Base-by-base conservation (phyloP, 2,888 invertebrate genomes). In the Papilio demoleus region DNA sequence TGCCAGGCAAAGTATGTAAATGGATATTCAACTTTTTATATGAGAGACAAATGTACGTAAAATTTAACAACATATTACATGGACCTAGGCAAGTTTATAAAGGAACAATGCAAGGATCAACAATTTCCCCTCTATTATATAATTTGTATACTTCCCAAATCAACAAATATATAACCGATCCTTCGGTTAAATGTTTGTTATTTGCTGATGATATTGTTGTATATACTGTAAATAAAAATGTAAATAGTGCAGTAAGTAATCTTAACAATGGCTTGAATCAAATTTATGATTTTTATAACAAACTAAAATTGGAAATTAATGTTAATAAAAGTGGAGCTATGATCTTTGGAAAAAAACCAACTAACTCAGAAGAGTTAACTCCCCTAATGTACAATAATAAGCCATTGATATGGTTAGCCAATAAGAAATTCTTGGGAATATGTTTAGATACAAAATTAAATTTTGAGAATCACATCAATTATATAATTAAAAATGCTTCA, bases 1-100 rank as follows among this genome's bases (percentile, higher is more conserved):
- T 66, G 17, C 66, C 66, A 27, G 59, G 45, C 34, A 59, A 59
- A 27, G 12, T 42, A 1, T 66, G 45, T 36, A 47, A 34, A 66
- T 66, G 66, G 66, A 36, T 34, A 27, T 66, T 50, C 9, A 36
- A 60, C 11, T 66, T 66, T n/a, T 60, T 66, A 19, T 31, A 59
- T 47, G 36, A 59, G 9, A 8, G 36, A 36, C 8, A 11, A 36
- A 11, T 36, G 11, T 42, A 42, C 6, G n/a, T 42, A n/a, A 42
- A 42, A 6, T n/a, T 5, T 6, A 42, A 42, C 11, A 42, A 42
- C n/a, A 42, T 4, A n/a, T 5, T 42, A n/a, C 42, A 42, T 42
- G 42, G 42, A 3, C 42, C 42, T 42, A 42, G n/a, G n/a, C 4
- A 0, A 5, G 27, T 27, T 14, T 27, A 27, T n/a, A 56, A 56